These are phyloP conservation scores for Rhabdomys dilectus DNA, from an alignment of 2,113 vertebrate species.

Conservation along the genomic window DNA sequence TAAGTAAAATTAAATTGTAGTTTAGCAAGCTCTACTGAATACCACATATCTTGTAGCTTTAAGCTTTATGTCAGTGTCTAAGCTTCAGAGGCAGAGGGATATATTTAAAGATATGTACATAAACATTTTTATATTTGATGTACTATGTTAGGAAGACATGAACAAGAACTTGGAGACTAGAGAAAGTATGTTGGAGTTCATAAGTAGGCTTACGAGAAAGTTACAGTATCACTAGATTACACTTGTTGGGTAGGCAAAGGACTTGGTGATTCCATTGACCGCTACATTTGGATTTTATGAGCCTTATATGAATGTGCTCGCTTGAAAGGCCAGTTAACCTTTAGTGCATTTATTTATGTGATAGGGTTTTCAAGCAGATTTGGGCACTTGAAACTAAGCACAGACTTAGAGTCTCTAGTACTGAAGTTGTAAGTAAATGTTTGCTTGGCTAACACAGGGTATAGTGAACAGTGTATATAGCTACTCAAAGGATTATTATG, in stretches of 20 bases:
- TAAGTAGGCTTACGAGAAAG: background rate
- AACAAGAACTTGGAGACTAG: background rate
- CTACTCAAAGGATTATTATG: background rate
- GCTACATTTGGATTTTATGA: background rate
- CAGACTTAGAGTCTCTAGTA: background rate
- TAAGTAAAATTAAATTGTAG: slow-evolving; percentile 36
- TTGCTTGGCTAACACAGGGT: background rate
- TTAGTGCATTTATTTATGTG: background rate
- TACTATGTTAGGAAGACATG: background rate
- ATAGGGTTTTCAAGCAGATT: background rate
- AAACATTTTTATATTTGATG: background rate
- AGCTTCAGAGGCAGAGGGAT: background rate
- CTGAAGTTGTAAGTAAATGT: background rate
- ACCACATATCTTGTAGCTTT: background rate
- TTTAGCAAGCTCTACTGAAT: slow-evolving; percentile 5
- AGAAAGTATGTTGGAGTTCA: background rate
- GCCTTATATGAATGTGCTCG: background rate
- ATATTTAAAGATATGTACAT: background rate
- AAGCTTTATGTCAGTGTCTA: background rate
- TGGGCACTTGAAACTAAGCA: background rate
- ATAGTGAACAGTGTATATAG: background rate
- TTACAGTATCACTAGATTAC: background rate
- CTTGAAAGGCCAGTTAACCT: background rate
- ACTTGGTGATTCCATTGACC: fast-evolving
- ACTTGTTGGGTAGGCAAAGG: background rate